These are phyloP conservation scores for Leucoma salicis DNA, from an alignment of 2,888 invertebrate genomes.

Conservation along the genomic window DNA sequence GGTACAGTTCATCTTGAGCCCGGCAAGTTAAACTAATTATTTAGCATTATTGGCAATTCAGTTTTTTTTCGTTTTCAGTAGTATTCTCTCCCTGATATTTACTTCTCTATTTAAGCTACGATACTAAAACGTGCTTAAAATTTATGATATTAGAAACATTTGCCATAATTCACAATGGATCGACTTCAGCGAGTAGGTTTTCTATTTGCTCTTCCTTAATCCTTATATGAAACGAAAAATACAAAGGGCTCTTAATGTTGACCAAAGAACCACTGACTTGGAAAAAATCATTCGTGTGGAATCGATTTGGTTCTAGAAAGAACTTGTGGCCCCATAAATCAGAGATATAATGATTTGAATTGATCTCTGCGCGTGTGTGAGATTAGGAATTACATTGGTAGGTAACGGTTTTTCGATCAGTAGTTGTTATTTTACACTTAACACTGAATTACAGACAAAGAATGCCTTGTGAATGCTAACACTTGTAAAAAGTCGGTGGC, in stretches of 20 bases:
- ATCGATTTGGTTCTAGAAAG: conserved; percentile 58
- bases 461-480: neutral
- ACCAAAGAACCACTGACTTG: conserved; percentile 58
- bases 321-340: conserved; percentile 58
- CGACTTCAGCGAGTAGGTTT: conserved; percentile 16
- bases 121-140: too few relatives aligned
- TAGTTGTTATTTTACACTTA: neutral
- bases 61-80: too few relatives aligned
- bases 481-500: neutral
- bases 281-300: conserved; percentile 65
- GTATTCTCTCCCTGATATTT: too few relatives aligned
- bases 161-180: conserved; percentile 1
- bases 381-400: conserved; percentile 4
- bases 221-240: conserved; percentile 40
- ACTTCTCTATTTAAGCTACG: too few relatives aligned
- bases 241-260: conserved; percentile 52
- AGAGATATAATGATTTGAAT: conserved; percentile 38
- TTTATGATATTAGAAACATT: too few relatives aligned
- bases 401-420: neutral
- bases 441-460: too few relatives aligned
- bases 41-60: too few relatives aligned
- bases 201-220: conserved; percentile 27
- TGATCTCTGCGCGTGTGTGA: conserved; percentile 23
- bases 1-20: too few relatives aligned
- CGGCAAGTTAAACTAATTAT: too few relatives aligned